Base-by-base conservation (phyloP, 2,888 invertebrate species). In the Boloria euphrosyne region DNA sequence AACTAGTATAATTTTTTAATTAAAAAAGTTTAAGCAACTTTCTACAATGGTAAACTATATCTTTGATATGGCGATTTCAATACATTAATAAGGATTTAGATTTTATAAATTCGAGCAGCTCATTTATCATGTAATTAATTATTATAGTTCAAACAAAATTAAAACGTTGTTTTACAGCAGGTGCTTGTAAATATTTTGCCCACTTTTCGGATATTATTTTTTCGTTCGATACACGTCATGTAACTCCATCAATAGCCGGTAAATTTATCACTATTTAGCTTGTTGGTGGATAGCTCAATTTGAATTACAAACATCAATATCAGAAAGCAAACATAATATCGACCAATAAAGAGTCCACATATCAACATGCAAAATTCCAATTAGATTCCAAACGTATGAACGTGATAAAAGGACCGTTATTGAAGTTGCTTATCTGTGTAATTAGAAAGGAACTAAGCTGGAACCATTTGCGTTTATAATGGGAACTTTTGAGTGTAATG, bases 321-420 rank as follows among this genome's bases (percentile, higher is more conserved):
- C 90, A 73, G 73, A 86, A 87, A 86, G 86, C 83, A 90, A 90
- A 91, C 90, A 91, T 83, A 90, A 91, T 90, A 91, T 87, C 90
- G 85, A 86, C 85, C 83, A 89, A 89, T 90, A 89, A 87, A 87
- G 87, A 90, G 87, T 89, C 80, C 85, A 83, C 87, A 89, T 89
- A 91, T 90, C 86, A 86, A 89, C 89, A 91, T 90, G 91, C 89
- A 81, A 91, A 91, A 90, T 90, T 88, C 90, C 90, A 91, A 91
- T 92, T 92, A 92, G 89, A 92, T 89, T 90, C 89, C 80, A 83
- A 88, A 90, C 89, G 86, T 83, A 90, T 83, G 86, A 86, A 89
- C 90, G 85, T 88, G 92, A 92, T 91, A 92, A 90, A 89, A 81
- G 82, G 81, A 83, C 85, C 89, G 87, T 90, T 92, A 92, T 92